phyloP scores from a whole-genome alignment of 2,113 vertebrate genomes.

The Bagarius yarrelli region DNA sequence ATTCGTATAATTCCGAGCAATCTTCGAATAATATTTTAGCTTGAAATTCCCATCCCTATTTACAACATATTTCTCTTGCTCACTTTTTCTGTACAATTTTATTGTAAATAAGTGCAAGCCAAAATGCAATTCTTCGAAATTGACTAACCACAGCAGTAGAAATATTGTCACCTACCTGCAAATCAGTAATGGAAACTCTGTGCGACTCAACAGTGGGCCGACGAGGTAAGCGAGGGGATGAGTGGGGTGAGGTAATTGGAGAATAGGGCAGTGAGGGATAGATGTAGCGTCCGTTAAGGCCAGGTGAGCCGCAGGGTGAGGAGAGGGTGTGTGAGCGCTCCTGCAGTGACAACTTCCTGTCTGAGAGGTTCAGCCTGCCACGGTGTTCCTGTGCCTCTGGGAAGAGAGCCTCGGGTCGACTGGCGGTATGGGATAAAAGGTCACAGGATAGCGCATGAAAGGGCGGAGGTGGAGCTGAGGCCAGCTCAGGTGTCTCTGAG shows the following conservation, averaged over 20 bases:
- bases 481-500: slow-evolving; percentile 61
- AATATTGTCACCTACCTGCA: slow-evolving; percentile 77
- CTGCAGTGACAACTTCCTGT: slow-evolving; percentile 90
- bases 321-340: slow-evolving; percentile 74
- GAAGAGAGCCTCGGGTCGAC: slow-evolving; percentile 57
- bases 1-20: no score
- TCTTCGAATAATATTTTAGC: no score
- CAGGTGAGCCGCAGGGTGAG: slow-evolving; percentile 67
- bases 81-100: no score
- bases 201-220: slow-evolving; percentile 92
- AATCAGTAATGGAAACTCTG: slow-evolving; percentile 91
- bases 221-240: slow-evolving; percentile 86
- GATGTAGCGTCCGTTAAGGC: slow-evolving; percentile 79
- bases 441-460: slow-evolving; percentile 61
- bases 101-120: no score
- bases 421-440: slow-evolving; percentile 67
- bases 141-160: background rate
- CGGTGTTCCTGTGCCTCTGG: slow-evolving; percentile 66
- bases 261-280: slow-evolving; percentile 84
- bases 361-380: slow-evolving; percentile 73
- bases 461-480: slow-evolving; percentile 45
- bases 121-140: background rate
- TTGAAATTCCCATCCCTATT: no score
- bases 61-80: no score
- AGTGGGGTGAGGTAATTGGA: slow-evolving; percentile 87